Evolutionary conservation across 2,797 vertebrate species (phyloP), one percentile per base, ranked within the genome.

Genomic region (Pteronotus mesoamericanus): DNA sequence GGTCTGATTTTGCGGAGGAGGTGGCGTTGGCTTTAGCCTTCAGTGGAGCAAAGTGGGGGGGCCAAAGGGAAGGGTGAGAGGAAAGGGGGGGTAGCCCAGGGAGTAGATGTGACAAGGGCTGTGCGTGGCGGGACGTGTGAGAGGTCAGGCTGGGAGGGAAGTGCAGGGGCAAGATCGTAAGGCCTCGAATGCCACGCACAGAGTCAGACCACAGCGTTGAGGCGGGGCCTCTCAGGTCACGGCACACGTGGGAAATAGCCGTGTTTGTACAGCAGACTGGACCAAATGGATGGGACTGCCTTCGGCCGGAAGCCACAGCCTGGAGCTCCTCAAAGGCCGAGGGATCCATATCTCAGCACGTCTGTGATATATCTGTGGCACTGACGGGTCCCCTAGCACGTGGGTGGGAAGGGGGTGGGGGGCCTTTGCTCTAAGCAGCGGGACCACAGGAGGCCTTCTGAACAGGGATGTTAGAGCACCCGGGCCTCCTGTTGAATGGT

Each of bases 391-490:
- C 12, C 64, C 8, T 0, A 29, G 21, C 4, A 55, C 14, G 0
- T 10, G 11, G 29, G 32, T 3, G 0, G 22, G 10, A 11, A 12
- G 6, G 1, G 37, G 21, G 4, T 3, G 34, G 29, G 9, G 5
- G 9, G 39, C 39, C 55, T 85, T 37, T 39, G 11, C 55, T 89
- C 24, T 46, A 64, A 74, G 64, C 37, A 7, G 7, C 15, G 61
- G 44, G 15, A n/a, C 32, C 1, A 4, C 85, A 29, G 24, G 42
- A 86, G 68, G 61, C 11, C 86, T 88, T 94, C 46, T 59, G 74
- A 77, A 44, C 55, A 74, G 18, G 42, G 9, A 11, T 19, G 5
- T 75, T 29, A 55, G 44, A 69, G 64, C 37, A 64, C 59, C 42
- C 64, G 84, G 86, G 19, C 77, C 85, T 71, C 51, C 64, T 2